Evolutionary conservation across 2,888 invertebrate species (phyloP), one percentile per base, ranked within the genome.

Genomic region (Parochlus steinenii): DNA sequence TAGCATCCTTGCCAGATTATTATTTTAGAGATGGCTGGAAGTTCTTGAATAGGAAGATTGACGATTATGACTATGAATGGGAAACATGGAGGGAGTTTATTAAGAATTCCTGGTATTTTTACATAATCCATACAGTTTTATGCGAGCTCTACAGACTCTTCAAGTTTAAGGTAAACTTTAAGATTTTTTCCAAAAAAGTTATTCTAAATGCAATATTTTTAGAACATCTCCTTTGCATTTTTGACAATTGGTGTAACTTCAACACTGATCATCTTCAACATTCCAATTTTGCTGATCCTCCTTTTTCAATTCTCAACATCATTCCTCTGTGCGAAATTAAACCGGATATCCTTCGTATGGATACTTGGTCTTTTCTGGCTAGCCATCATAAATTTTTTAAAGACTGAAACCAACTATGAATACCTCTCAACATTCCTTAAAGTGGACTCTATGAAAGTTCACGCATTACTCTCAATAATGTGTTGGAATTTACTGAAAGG

Each of bases 401-500:
- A 45, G 27, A 31, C 19, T 12, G 33, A 15, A n/a, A 11, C 19
- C 5, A 26, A 20, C 8, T 18, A 26, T 8, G 1, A 3, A n/a
- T 14, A 8, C 3, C 6, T 30, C 8, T 12, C 11, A 2, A 11
- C 17, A n/a, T 6, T 30, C 6, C 10, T 37, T 1, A 14, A 31
- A 3, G 12, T 41, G 6, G 15, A 37, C 5, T 20, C 12, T 39
- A 39, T 45, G 10, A 52, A 55, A 37, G 53, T 51, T 30, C 54
- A 49, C 10, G 46, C 50, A 34, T 38, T 57, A 3, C 48, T 58
- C 30, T 48, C 58, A 3, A 48, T 52, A 0, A 40, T 56, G 8
- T 53, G 73, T 41, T 85, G 80, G 82, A 73, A 69, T 49, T 72
- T 71, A 54, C 60, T 76, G 44, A 71, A 79, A 48, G 79, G 82